These are phyloP conservation scores for Echinops telfairi DNA, from an alignment of 2,113 vertebrate species.

Conservation along the genomic window DNA sequence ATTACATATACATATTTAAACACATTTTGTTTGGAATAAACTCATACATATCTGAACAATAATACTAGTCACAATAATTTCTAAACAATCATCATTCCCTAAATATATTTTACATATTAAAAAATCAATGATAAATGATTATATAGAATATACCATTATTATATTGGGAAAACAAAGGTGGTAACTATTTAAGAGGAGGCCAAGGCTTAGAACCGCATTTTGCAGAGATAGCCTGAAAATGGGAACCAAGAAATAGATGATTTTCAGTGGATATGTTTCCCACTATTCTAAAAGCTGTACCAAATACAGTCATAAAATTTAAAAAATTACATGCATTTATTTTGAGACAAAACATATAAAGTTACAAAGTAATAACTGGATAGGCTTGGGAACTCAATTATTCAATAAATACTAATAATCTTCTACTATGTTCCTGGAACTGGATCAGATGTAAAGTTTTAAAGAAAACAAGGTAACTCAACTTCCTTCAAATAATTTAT, in stretches of 20 bases:
- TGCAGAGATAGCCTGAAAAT: neutral
- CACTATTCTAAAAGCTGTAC: neutral
- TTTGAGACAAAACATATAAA: neutral
- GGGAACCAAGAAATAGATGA: neutral
- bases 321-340: no score
- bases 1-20: no score
- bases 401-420: neutral
- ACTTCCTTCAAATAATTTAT: neutral
- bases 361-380: neutral
- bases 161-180: neutral
- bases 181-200: conserved; percentile 24
- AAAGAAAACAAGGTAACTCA: neutral
- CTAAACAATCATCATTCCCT: no score
- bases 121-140: no score
- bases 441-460: neutral
- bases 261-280: neutral
- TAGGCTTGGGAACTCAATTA: neutral
- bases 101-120: no score
- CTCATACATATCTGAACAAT: no score
- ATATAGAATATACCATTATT: no score
- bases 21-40: no score
- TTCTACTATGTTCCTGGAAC: neutral
- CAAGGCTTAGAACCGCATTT: conserved; percentile 29
- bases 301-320: neutral
- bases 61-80: no score